A percentile compares a stretch with the other conserved stretches of the same genome.
These are phyloP conservation scores for Paramormyrops hopkinsi DNA, from an alignment of 2,797 vertebrate species.

Conservation along the genomic window DNA sequence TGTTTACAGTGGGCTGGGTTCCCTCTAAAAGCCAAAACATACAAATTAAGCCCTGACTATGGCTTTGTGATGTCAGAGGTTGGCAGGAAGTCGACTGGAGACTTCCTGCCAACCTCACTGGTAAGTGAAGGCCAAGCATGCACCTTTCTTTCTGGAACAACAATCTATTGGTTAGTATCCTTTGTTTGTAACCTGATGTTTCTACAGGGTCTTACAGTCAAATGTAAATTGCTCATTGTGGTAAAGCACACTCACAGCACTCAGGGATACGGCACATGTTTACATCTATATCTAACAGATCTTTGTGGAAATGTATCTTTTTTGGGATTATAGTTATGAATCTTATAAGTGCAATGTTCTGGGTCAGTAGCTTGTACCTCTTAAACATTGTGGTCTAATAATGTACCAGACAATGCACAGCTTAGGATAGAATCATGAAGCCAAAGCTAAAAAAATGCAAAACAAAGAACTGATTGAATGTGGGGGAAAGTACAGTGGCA, in stretches of 20 bases:
- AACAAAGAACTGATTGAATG: conserved; percentile 13
- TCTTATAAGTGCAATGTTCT: conserved; percentile 11
- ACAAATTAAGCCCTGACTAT: background rate
- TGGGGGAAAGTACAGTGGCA: conserved; percentile 4
- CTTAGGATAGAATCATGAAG: background rate
- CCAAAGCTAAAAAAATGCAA: background rate
- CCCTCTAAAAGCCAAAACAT: background rate
- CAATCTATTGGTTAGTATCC: background rate
- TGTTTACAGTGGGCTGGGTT: background rate
- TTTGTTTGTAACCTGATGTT: background rate
- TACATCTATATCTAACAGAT: conserved; percentile 37
- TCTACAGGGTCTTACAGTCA: background rate
- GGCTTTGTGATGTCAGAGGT: background rate
- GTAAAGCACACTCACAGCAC: background rate
- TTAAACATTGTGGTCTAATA: background rate
- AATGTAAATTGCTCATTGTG: background rate
- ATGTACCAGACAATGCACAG: background rate
- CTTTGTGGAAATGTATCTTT: conserved; percentile 36
- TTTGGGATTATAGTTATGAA: conserved; percentile 34
- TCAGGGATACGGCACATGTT: conserved; percentile 23
- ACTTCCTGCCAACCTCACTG: background rate
- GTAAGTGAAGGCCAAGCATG: background rate
- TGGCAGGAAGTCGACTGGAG: background rate
- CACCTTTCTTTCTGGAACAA: background rate
- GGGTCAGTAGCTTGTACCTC: background rate